These are phyloP conservation scores for Pantherophis vulpinus DNA, from an alignment of 2,797 vertebrate genomes.

Conservation along the genomic window DNA sequence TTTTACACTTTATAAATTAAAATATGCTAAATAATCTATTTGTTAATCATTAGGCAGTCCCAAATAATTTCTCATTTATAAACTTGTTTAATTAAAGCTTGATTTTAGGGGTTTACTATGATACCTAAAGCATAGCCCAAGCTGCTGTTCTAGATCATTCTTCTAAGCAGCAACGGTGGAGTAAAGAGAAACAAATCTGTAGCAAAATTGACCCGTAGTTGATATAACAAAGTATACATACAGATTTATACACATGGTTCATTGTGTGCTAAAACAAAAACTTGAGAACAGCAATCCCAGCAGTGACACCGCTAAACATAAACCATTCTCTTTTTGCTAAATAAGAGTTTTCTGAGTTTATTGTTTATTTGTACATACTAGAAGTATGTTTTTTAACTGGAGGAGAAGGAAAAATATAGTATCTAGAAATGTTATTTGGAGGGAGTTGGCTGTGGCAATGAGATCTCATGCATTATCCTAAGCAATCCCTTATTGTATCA, in stretches of 20 bases:
- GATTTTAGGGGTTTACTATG: not conserved
- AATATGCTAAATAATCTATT: not conserved
- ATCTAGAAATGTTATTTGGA: conserved; percentile 33
- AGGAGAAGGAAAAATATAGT: not conserved
- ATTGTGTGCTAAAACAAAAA: not conserved
- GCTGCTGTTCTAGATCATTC: not conserved
- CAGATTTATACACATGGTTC: not conserved
- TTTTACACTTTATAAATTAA: not conserved
- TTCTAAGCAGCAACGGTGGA: not conserved
- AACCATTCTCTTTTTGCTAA: conserved; percentile 19
- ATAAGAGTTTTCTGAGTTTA: not conserved
- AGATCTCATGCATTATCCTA: conserved; percentile 50
- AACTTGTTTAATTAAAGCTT: not conserved
- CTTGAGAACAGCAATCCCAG: not conserved
- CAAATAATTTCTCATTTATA: not conserved
- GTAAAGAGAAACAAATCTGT: not conserved
- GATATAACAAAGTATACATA: not conserved
- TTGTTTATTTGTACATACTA: not conserved
- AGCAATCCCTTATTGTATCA: conserved; percentile 11
- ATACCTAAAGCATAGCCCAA: not conserved
- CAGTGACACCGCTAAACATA: not conserved
- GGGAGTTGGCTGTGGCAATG: conserved; percentile 21
- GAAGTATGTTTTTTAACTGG: not conserved
- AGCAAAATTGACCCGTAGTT: not conserved
- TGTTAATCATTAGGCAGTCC: not conserved